These are phyloP conservation scores for Ptychoptera albimana DNA, from an alignment of 2,888 invertebrate genomes.

Conservation along the genomic window DNA sequence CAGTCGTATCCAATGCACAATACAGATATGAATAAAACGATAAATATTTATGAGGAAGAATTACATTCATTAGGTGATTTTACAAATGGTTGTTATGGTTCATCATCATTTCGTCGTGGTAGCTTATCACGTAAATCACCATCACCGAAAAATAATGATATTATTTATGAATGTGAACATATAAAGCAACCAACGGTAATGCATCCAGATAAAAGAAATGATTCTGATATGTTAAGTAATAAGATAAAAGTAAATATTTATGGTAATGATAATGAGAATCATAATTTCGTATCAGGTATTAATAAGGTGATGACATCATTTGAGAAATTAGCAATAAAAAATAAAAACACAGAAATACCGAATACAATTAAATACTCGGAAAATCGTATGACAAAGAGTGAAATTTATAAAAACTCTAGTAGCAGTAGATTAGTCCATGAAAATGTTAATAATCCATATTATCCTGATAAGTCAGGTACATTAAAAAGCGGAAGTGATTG, in stretches of 20 bases:
- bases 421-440: conserved; percentile 5
- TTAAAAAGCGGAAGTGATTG: conserved; percentile 5
- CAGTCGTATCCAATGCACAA: background rate
- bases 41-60: background rate
- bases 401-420: conserved; percentile 1
- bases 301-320: conserved; percentile 14
- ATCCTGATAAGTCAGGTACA: background rate
- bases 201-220: conserved; percentile 1
- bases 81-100: conserved; percentile 4
- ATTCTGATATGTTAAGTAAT: conserved; percentile 1
- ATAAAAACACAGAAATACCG: background rate
- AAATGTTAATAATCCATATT: conserved; percentile 8
- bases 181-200: conserved; percentile 1
- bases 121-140: conserved; percentile 13
- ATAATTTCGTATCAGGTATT: background rate
- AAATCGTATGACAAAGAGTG: conserved; percentile 6
- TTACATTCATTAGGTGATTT: background rate
- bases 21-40: background rate
- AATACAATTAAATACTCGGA: background rate
- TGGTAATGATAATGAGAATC: background rate
- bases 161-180: conserved; percentile 12
- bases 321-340: conserved; percentile 11
- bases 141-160: conserved; percentile 6
- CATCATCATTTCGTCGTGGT: conserved; percentile 13
- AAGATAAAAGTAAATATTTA: background rate